Base-by-base conservation (phyloP, 2,797 vertebrate species). In the Pangasius djambal region DNA sequence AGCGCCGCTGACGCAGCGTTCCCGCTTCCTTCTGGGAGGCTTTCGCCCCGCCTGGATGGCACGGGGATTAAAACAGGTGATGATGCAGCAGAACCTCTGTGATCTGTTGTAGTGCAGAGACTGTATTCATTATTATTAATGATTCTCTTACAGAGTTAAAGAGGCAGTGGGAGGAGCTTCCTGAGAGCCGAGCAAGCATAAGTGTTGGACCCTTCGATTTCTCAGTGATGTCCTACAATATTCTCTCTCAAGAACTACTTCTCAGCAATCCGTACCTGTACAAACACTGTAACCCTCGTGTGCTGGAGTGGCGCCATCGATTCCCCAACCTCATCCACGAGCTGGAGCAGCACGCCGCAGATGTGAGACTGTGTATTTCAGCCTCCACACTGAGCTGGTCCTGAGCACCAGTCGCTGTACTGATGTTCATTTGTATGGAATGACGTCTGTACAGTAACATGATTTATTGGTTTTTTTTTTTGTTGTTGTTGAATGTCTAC, bases 161-260 rank as follows among this genome's bases (percentile, higher is more conserved):
- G 91, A 97, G 98, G 92, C 94, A 89, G 6, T 99, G 98, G 98
- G 97, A 99, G 85, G 92, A 94, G 37, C 93, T 96, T n/a, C 94
- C 94, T 6, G 88, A 93, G 89, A 94, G 93, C 92, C 93, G 92
- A 77, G 25, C 7, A 65, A 48, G 6, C 40, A n/a, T 0, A 72
- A 86, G 20, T 61, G 50, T 91, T 91, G 88, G 2, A 87, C 87
- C 91, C 0, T 98, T 98, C 92, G 97, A 99, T 93, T 99, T 99
- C 93, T 97, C 97, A 0, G 97, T 99, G 74, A 97, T 99, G 97
- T 98, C 98, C 77, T 99, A 99, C 94, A 99, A 99, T 92, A 98
- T 99, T 93, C 97, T 99, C 90, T 97, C 98, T 0, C 99, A 99
- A 95, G 96, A 98, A 86, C 96, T 99, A 81, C 94, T 99, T 92